Percentiles rank a stretch among this genome's conserved stretches.
phyloP scores from a whole-genome alignment of 30 jellyfish, hydroid and myxozoan species.

The Cassiopea xamachana region DNA sequence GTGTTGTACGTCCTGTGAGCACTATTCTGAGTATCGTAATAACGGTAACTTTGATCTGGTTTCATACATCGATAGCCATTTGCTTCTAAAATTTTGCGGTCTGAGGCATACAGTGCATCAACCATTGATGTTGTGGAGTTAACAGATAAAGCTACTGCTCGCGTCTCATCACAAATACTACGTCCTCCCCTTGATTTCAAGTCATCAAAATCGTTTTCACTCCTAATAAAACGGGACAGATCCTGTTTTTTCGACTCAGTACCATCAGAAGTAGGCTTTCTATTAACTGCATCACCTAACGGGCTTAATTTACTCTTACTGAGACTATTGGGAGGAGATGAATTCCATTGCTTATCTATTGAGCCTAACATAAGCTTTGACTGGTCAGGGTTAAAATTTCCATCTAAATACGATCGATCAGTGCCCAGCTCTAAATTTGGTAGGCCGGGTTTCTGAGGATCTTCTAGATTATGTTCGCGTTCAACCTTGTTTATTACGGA shows the following conservation, averaged over 20 bases:
- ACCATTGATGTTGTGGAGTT: constrained; percentile 13
- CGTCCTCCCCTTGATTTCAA: neutral
- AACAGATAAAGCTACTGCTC: neutral
- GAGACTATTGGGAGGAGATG: neutral
- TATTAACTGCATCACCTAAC: neutral
- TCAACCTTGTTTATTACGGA: constrained; percentile 1
- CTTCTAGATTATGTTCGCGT: neutral
- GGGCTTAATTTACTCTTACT: neutral
- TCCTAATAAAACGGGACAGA: neutral
- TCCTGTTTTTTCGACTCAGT: neutral
- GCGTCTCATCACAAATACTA: neutral
- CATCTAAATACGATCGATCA: neutral
- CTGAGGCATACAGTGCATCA: constrained; percentile 66
- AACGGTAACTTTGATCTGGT: neutral
- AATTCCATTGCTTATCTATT: neutral
- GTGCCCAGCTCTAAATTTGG: neutral
- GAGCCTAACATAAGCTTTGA: neutral
- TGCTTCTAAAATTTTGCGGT: constrained; percentile 34
- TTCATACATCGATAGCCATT: constrained; percentile 41
- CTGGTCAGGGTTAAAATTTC: neutral
- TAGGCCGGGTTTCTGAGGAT: neutral
- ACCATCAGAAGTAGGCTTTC: neutral
- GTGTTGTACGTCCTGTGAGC: neutral
- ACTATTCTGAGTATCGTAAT: neutral
- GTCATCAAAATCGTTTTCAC: neutral